phyloP scores from a whole-genome alignment of 1,140 invertebrate genomes.

The Drosophila santomea region DNA sequence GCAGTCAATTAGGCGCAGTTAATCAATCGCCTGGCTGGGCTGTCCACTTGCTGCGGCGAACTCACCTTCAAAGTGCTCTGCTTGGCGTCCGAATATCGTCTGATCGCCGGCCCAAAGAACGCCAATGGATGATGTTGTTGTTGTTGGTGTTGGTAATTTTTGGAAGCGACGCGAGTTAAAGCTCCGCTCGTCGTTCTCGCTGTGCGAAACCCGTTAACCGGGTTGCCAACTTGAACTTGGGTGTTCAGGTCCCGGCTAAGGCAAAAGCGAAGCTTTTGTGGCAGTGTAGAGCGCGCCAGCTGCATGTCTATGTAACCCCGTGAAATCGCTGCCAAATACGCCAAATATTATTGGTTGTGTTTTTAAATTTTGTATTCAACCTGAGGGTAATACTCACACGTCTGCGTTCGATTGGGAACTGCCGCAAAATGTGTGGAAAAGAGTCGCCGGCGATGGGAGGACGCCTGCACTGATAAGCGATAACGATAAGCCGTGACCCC shows the following conservation, averaged over 20 bases:
- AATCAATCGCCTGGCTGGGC: too few species aligned
- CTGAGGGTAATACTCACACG: constrained; percentile 4
- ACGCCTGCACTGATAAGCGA: not conserved
- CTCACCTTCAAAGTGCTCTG: constrained; percentile 28
- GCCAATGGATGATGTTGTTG: not conserved
- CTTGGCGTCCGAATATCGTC: constrained; percentile 35
- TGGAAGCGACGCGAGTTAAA: constrained; percentile 17
- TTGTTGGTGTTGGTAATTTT: constrained; percentile 3
- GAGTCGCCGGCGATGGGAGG: not conserved
- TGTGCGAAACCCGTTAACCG: constrained; percentile 4
- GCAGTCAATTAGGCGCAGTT: too few species aligned
- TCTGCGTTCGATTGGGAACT: constrained; percentile 21
- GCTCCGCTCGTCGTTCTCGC: not conserved
- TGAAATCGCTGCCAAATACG: too few species aligned
- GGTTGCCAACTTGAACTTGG: not conserved
- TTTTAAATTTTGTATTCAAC: too few species aligned
- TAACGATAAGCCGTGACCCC: constrained; percentile 1
- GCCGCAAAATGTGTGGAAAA: not conserved
- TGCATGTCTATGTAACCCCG: constrained; percentile 21
- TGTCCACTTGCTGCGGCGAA: not conserved
- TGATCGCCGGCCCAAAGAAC: constrained; percentile 29
- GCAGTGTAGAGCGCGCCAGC: constrained; percentile 16
- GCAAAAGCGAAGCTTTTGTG: constrained; percentile 28
- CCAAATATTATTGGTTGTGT: too few species aligned
- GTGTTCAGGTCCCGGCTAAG: constrained; percentile 43